A percentile compares a stretch with the other conserved stretches of the same genome.
These are phyloP conservation scores for Drosophila mimica DNA, from an alignment of 2,888 invertebrate genomes.

Conservation along the genomic window DNA sequence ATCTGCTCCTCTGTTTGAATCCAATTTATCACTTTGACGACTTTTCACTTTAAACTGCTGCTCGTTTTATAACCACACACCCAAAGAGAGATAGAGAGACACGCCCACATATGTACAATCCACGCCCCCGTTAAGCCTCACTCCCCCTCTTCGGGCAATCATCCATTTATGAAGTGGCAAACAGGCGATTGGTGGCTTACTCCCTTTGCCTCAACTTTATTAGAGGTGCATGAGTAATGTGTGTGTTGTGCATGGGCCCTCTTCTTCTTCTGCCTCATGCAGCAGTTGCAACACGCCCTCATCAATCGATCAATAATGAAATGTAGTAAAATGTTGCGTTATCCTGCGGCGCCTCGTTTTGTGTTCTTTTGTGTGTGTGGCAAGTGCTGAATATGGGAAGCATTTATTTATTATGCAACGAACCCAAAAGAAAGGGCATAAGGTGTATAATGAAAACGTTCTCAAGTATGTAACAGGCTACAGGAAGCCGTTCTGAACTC, in stretches of 20 bases:
- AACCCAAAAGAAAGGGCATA: background rate
- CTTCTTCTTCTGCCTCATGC: constrained; percentile 38
- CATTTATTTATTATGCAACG: constrained; percentile 27
- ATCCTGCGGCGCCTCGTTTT: constrained; percentile 57
- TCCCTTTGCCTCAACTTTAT: constrained; percentile 66
- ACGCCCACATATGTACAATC: constrained; percentile 46
- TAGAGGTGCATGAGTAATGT: constrained; percentile 65
- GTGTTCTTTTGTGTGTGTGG: constrained; percentile 24
- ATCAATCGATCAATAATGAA: constrained; percentile 72
- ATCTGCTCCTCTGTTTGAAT: constrained; percentile 78
- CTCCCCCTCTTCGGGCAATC: constrained; percentile 21
- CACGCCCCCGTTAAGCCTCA: background rate
- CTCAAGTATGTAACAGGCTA: background rate
- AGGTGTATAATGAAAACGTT: background rate
- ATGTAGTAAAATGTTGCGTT: constrained; percentile 67
- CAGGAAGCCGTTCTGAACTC: background rate
- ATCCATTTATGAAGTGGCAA: constrained; percentile 65
- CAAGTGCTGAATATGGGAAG: constrained; percentile 44
- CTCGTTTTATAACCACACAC: constrained; percentile 16
- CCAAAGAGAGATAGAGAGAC: constrained; percentile 37
- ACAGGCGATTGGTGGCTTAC: constrained; percentile 66
- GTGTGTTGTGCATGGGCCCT: constrained; percentile 6
- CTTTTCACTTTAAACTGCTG: constrained; percentile 41
- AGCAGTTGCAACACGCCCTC: constrained; percentile 32
- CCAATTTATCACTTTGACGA: constrained; percentile 78